phyloP scores from a whole-genome alignment of 2,113 vertebrate genomes.

The Isurus oxyrinchus region DNA sequence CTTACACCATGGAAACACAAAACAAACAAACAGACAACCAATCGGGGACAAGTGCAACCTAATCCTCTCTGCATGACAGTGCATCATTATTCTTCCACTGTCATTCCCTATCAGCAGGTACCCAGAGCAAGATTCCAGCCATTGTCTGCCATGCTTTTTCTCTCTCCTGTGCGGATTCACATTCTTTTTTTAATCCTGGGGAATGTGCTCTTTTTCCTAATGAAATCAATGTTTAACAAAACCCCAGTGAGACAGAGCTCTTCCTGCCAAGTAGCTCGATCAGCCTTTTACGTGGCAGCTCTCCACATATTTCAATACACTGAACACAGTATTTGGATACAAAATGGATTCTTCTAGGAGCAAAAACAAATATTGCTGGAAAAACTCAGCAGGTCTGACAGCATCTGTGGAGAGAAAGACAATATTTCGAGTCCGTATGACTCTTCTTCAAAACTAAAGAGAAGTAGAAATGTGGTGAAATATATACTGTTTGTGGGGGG shows the following conservation, averaged over 20 bases:
- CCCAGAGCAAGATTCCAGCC: constrained; percentile 9
- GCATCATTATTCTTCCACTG: constrained; percentile 38
- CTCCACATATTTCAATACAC: neutral
- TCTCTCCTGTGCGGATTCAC: neutral
- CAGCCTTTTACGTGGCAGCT: neutral
- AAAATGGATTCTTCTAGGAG: neutral
- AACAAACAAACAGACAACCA: constrained; percentile 39
- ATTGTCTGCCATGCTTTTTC: neutral
- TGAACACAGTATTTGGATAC: neutral
- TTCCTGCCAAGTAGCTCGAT: neutral
- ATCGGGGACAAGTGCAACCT: constrained; percentile 6
- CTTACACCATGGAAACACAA: constrained; percentile 42
- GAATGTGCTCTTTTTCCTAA: neutral
- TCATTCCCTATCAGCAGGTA: constrained; percentile 39
- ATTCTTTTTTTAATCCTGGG: neutral
- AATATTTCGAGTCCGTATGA: too few relatives aligned
- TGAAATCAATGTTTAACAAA: neutral
- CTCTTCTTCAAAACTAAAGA: too few relatives aligned
- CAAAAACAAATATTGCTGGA: too few relatives aligned
- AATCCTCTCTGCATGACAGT: constrained; percentile 32
- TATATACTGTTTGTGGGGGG: too few relatives aligned
- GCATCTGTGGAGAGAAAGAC: too few relatives aligned
- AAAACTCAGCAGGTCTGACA: too few relatives aligned
- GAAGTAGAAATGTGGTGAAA: too few relatives aligned
- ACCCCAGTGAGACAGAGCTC: neutral